Percentiles rank a stretch among this genome's conserved stretches.
Evolutionary conservation across 2,888 invertebrate species (phyloP).

Genomic region (Balanococcus diminutus): DNA sequence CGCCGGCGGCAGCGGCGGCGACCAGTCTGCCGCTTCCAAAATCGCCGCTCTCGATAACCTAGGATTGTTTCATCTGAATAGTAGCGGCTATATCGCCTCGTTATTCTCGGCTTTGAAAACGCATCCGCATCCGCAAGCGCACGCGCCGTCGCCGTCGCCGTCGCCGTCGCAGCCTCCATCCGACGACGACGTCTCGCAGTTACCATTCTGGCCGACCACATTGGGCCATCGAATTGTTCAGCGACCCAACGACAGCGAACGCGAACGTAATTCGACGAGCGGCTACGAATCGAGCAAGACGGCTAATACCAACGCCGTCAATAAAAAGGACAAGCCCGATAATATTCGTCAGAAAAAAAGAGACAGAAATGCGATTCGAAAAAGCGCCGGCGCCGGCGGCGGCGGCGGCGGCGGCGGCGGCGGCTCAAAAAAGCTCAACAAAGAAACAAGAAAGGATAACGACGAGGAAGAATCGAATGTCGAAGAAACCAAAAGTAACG

Average conservation of each 20-base stretch:
- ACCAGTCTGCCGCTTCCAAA: not conserved
- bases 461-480: conserved; percentile 48
- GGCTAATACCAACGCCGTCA: not conserved
- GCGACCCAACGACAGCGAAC: not conserved
- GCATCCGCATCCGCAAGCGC: not conserved
- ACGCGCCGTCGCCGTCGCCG: not conserved
- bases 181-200: not conserved
- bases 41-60: not conserved
- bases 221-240: not conserved
- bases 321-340: not conserved
- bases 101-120: conserved; percentile 44
- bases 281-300: not conserved
- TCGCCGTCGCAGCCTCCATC: not conserved
- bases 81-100: conserved; percentile 47
- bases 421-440: conserved; percentile 13
- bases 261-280: not conserved
- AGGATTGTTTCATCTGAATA: conserved; percentile 44
- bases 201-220: conserved; percentile 17
- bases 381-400: not conserved
- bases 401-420: not conserved
- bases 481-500: conserved; percentile 44
- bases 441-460: conserved; percentile 21
- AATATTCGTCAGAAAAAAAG: conserved; percentile 26
- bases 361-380: not conserved
- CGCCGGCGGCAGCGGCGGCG: too few species aligned